Percentiles rank a stretch among this genome's conserved stretches.
These are phyloP conservation scores for Rhadinocentrus ornatus DNA, from an alignment of 2,797 vertebrate genomes.

Conservation along the genomic window DNA sequence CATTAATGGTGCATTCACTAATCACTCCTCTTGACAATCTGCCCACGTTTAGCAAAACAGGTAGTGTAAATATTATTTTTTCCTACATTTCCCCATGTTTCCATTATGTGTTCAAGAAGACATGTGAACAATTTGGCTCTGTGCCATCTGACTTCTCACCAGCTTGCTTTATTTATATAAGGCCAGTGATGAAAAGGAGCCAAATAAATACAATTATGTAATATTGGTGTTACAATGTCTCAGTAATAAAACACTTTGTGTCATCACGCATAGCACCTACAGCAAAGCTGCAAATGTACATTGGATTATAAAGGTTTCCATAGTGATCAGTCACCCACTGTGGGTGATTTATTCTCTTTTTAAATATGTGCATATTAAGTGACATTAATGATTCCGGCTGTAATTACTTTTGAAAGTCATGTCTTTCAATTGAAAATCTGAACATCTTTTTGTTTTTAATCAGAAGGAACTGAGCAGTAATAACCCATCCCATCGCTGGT, in stretches of 20 bases:
- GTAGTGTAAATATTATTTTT: too few species aligned
- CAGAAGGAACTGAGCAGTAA: not conserved
- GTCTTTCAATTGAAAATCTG: constrained; percentile 20
- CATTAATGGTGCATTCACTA: too few species aligned
- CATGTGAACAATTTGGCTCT: too few species aligned
- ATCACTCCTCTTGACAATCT: too few species aligned
- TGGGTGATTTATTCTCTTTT: constrained; percentile 32
- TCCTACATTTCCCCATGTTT: too few species aligned
- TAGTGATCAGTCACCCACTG: constrained; percentile 17
- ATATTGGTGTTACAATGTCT: not conserved
- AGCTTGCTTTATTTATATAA: not conserved
- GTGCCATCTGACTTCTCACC: too few species aligned
- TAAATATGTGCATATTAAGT: constrained; percentile 49
- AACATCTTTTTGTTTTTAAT: constrained; percentile 5
- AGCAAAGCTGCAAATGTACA: constrained; percentile 13
- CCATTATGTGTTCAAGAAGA: too few species aligned
- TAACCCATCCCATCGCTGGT: not conserved
- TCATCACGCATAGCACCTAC: not conserved
- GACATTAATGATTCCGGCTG: constrained; percentile 28
- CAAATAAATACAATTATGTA: too few species aligned
- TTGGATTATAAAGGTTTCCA: constrained; percentile 28
- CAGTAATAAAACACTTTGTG: not conserved
- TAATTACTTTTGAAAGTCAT: constrained; percentile 32
- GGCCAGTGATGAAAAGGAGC: not conserved
- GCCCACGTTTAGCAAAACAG: too few species aligned